Conservation (phyloP, 1,140 invertebrate species). For the Microvelia longipes region DNA sequence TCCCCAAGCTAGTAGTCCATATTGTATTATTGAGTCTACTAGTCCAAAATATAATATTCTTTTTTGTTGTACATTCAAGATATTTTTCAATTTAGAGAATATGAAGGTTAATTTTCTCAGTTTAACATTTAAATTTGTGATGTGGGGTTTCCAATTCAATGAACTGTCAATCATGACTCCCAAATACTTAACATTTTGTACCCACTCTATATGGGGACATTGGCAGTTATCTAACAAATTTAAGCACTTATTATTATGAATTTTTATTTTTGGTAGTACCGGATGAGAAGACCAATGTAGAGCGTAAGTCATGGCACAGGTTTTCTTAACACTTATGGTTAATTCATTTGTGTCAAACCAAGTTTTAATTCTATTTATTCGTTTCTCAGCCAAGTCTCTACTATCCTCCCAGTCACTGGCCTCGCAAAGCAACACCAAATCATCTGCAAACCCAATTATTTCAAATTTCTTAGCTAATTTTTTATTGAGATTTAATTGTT, state of each 20-base stretch:
- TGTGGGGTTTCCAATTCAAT: background rate
- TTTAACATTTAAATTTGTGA: background rate
- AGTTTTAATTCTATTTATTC: background rate
- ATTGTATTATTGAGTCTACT: too few relatives aligned
- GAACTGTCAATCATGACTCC: background rate
- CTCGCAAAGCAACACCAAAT: background rate
- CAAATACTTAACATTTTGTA: background rate
- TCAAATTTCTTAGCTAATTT: background rate
- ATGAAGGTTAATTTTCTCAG: background rate
- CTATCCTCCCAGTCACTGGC: background rate
- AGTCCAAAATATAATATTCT: too few relatives aligned
- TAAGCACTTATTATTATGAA: background rate
- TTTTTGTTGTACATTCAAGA: too few relatives aligned
- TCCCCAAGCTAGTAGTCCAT: too few relatives aligned
- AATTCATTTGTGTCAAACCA: background rate
- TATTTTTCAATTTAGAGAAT: background rate
- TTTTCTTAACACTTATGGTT: background rate
- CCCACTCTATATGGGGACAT: background rate
- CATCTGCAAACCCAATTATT: background rate
- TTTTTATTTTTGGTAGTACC: background rate
- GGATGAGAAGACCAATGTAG: background rate
- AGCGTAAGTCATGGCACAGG: background rate
- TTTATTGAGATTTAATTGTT: background rate
- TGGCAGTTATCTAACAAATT: background rate
- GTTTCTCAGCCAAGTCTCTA: background rate